phyloP scores from a whole-genome alignment of 2,797 vertebrate genomes.

The Liasis olivaceus region DNA sequence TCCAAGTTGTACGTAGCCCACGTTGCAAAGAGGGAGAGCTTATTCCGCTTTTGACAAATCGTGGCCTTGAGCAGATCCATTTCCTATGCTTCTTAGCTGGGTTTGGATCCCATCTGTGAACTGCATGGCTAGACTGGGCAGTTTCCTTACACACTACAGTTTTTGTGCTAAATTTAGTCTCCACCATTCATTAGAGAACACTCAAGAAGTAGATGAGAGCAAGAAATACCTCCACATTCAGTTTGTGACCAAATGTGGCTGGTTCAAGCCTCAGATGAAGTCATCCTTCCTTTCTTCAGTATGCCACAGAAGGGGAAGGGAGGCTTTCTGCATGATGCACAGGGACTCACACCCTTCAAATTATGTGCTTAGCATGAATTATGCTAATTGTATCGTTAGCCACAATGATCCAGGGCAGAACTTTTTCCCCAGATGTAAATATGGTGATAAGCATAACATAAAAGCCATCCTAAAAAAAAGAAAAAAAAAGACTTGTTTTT shows the following conservation, averaged over 20 bases:
- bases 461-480: neutral
- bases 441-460: neutral
- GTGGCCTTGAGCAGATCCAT: neutral
- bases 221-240: neutral
- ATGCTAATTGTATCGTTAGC: neutral
- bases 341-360: neutral
- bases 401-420: neutral
- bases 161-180: conserved; percentile 15
- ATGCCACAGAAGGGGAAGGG: neutral
- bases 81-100: neutral
- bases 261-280: neutral
- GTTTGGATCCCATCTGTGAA: conserved; percentile 2
- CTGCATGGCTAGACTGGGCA: neutral
- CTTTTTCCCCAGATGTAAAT: neutral
- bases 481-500: no score
- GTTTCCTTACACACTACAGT: neutral
- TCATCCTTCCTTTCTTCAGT: neutral
- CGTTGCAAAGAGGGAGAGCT: neutral
- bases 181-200: conserved; percentile 8
- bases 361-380: conserved; percentile 21
- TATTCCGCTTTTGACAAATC: neutral
- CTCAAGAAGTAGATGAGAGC: conserved; percentile 2
- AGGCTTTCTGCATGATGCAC: neutral
- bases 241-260: neutral
- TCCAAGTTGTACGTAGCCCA: neutral